Base-by-base conservation (phyloP, 2,113 vertebrate genomes). In the Sander lucioperca region DNA sequence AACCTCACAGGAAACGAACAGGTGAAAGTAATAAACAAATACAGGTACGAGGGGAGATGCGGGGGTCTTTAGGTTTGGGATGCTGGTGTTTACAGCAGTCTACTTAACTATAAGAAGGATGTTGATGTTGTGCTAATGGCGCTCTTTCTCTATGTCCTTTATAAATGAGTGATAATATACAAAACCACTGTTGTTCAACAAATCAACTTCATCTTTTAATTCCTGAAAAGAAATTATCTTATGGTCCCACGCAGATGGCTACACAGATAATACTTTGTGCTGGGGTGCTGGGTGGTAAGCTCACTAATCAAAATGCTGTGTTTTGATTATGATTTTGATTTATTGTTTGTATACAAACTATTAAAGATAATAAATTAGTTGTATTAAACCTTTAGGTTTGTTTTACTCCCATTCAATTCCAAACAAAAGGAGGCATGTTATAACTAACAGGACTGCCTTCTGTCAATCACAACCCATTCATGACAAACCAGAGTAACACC, bases 21-120 rank as follows among this genome's bases (percentile, higher is more conserved):
- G 92, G 94, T 93, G 86, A 93, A 94, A 94, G 90, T 93, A 79
- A 86, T 87, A 89, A 93, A 94, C 89, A 90, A 85, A 86, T 61
- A 80, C 39, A 74, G 71, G 72, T 71, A 73, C 33, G 47, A 65
- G 45, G 69, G 64, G 77, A 87, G 83, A 82, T 88, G 92, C 21
- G 78, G 73, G 85, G 77, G 68, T 82, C 76, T 83, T 75, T 21
- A 69, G 63, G 59, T 73, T 45, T 79, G 56, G 13, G 67, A 91
- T 91, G 91, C 90, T 70, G 88, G 86, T 81, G 83, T 74, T 58
- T 75, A 82, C 65, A 63, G 65, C 12, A 12, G 25, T 21, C n/a
- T 27, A 7, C 15, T 84, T 70, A 50, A 53, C 15, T 39, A 6
- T 69, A 45, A 77, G 66, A 71, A 70, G 72, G 80, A 77, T 65